Base-by-base conservation (phyloP, 2,797 vertebrate species). In the Oreonectes daqikongensis region DNA sequence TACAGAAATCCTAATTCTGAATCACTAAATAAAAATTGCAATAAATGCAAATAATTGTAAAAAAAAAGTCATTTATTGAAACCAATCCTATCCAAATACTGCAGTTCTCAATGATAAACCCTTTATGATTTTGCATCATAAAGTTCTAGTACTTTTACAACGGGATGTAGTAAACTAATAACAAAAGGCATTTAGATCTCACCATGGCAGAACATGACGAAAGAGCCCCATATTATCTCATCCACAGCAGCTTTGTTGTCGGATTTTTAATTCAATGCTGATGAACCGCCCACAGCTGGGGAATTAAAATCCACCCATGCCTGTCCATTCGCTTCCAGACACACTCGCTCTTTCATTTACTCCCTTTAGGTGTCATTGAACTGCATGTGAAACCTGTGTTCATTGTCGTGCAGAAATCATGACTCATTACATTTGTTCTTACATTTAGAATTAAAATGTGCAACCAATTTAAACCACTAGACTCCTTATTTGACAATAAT, bases 291-390 rank as follows among this genome's bases (percentile, higher is more conserved):
- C 68, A 52, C 63, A 30, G 60, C 42, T 22, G 14, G 44, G 72
- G 78, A 82, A 84, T 83, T 77, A 80, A 77, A 80, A 80, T 65
- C 71, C 68, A 79, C 79, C 80, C 77, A 73, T 64, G 80, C 81
- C 77, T 78, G 78, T 69, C 73, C 69, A 69, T 70, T 77, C 72
- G 26, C 80, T 38, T 50, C 48, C 59, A n/a, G 44, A 74, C 15
- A 20, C 67, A 44, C 72, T 71, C 63, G 50, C 63, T 77, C n/a
- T 24, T 18, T 28, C 74, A 46, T 35, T 72, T 18, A 7, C 44
- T 38, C 67, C 69, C 55, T 53, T 53, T 53, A 22, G 10, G 10
- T 53, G 8, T 53, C 10, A 53, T 53, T 24, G 5, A 53, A 53
- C 50, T 53, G 20, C 20, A 12, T 12, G 20, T 22, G 9, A 53